Evolutionary conservation across 1,140 invertebrate genomes (phyloP), one percentile per base, ranked within the genome.

Genomic region (Zaprionus ornatus): DNA sequence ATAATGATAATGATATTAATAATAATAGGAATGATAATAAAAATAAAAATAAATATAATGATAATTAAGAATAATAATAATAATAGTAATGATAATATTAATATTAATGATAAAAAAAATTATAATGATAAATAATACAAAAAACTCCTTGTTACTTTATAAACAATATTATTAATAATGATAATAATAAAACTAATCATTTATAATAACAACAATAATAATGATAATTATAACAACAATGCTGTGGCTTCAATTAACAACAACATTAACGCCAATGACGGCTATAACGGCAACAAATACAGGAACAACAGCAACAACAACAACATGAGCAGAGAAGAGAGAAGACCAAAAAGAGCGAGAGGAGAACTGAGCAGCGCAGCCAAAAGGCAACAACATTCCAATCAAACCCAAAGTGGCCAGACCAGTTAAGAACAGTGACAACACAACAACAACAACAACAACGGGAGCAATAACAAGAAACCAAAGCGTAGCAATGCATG

Each of bases 331-430:
- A 55, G 64, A 50, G 15, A 1, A 50, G 45, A 50, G 19, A 19
- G 45, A 23, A 50, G 9, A 76, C 59, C 40, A 63, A 62, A 74
- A n/a, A 74, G 67, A 17, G 50, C 50, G 19, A 69, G 61, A 37
- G 56, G 56, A 57, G 25, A 45, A 61, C 40, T 19, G 40, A 45
- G 40, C n/a, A n/a, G 40, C 54, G 64, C 73, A 48, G 55, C 81
- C 76, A 82, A 85, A 85, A 80, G 74, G 77, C 74, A 88, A 74
- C 85, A 84, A 84, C 85, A 90, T 90, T 88, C 85, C 85, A 72
- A 90, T 79, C 85, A 55, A 63, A 64, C 68, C 74, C 72, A 90
- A 90, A 90, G 85, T 85, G 85, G 85, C 79, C 81, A 85, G 86
- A 81, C 84, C 82, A 85, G 82, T 85, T 85, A 85, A 80, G 72